phyloP scores from a whole-genome alignment of 2,888 invertebrate species.

The Caenorhabditis japonica region DNA sequence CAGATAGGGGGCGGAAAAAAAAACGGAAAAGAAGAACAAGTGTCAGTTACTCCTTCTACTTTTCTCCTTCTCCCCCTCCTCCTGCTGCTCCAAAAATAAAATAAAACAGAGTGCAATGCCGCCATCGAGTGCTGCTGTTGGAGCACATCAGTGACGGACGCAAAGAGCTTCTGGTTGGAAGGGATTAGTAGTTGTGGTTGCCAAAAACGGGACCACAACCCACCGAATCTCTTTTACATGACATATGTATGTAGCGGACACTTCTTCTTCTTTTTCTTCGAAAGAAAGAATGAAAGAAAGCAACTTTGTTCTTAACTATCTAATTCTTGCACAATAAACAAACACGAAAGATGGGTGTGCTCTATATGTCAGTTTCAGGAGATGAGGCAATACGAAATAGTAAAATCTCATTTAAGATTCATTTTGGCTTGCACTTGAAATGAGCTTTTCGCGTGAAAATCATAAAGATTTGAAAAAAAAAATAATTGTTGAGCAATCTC shows the following conservation, averaged over 20 bases:
- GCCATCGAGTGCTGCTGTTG: slow-evolving; percentile 18
- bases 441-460: too few species aligned
- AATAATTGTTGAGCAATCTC: too few species aligned
- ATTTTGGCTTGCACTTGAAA: too few species aligned
- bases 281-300: too few species aligned
- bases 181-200: slow-evolving; percentile 52
- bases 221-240: slow-evolving; percentile 44
- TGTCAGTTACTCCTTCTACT: slow-evolving; percentile 9
- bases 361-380: slow-evolving; percentile 36
- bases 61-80: too few species aligned
- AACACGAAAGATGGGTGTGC: slow-evolving; percentile 7
- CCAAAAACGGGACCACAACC: slow-evolving; percentile 44
- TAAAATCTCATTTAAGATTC: too few species aligned
- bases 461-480: too few species aligned
- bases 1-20: background rate
- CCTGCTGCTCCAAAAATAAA: slow-evolving; percentile 3
- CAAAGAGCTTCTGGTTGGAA: slow-evolving; percentile 45
- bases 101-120: slow-evolving; percentile 40
- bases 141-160: slow-evolving; percentile 30
- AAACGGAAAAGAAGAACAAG: background rate
- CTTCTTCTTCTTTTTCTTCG: too few species aligned
- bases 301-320: slow-evolving; percentile 41
- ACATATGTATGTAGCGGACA: slow-evolving; percentile 50
- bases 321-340: slow-evolving; percentile 50
- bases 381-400: slow-evolving; percentile 30